These are phyloP conservation scores for Encarsia formosa DNA, from an alignment of 2,888 invertebrate genomes.

Conservation along the genomic window DNA sequence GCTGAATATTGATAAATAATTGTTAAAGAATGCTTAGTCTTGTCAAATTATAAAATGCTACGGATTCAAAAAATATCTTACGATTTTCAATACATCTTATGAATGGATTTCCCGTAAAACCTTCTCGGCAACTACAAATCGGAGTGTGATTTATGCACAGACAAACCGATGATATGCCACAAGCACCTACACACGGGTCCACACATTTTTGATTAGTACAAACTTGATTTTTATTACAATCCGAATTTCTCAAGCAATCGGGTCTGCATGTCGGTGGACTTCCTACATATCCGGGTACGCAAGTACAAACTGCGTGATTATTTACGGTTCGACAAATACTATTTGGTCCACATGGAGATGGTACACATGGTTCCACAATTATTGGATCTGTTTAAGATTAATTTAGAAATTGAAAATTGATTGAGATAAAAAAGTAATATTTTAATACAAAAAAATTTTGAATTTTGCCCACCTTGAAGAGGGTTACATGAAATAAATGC, in stretches of 20 bases:
- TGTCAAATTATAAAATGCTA: too few species aligned
- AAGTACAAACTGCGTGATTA: constrained; percentile 58
- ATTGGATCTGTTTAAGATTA: too few species aligned
- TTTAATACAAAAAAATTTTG: not conserved
- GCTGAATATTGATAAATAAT: not conserved
- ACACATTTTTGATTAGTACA: constrained; percentile 71
- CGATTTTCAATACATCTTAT: constrained; percentile 56
- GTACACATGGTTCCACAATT: constrained; percentile 62
- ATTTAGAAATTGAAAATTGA: too few species aligned
- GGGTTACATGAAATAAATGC: constrained; percentile 56
- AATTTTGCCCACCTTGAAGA: constrained; percentile 27
- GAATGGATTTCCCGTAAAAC: constrained; percentile 68
- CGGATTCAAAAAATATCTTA: constrained; percentile 34
- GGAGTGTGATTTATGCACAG: constrained; percentile 64
- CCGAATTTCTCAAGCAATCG: constrained; percentile 65
- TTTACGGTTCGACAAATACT: constrained; percentile 59
- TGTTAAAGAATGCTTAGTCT: not conserved
- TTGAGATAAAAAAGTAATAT: constrained; percentile 28
- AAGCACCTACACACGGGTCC: constrained; percentile 70
- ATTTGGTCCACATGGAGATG: constrained; percentile 71
- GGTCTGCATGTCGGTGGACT: constrained; percentile 63
- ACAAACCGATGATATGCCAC: constrained; percentile 56
- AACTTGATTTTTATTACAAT: constrained; percentile 64
- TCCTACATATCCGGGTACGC: constrained; percentile 44
- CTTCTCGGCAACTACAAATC: constrained; percentile 63